These are phyloP conservation scores for Hippocampus zosterae DNA, from an alignment of 2,113 vertebrate genomes.

Conservation along the genomic window DNA sequence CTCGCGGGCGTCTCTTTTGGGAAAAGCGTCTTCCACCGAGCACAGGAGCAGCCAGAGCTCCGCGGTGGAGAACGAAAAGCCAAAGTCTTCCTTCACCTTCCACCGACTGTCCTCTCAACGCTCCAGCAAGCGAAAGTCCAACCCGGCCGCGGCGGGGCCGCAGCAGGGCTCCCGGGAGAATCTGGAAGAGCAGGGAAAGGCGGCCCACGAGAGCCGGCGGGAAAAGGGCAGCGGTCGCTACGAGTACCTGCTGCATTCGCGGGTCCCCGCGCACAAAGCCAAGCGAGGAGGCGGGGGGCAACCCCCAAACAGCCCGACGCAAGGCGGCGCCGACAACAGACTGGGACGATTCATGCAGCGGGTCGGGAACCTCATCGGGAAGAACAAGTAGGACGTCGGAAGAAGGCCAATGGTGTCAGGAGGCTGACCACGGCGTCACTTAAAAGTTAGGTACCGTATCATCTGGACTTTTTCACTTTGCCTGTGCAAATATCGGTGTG, in stretches of 20 bases:
- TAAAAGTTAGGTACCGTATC: not conserved
- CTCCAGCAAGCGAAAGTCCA: slow-evolving; percentile 41
- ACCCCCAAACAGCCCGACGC: slow-evolving; percentile 58
- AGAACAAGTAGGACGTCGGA: slow-evolving; percentile 72
- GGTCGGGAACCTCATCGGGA: slow-evolving; percentile 79
- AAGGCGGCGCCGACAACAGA: slow-evolving; percentile 76
- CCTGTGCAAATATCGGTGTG: not conserved
- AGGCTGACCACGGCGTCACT: not conserved
- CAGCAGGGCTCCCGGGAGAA: slow-evolving; percentile 8
- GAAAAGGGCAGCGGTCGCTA: slow-evolving; percentile 78
- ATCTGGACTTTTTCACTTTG: not conserved
- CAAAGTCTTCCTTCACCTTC: slow-evolving; percentile 19
- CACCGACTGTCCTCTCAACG: slow-evolving; percentile 35
- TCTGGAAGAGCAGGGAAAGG: not conserved
- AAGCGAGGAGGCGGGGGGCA: slow-evolving; percentile 11
- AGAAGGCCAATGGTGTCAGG: not conserved
- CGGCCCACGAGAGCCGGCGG: not conserved
- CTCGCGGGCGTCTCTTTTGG: not conserved
- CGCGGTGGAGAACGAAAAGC: slow-evolving; percentile 23
- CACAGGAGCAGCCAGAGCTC: slow-evolving; percentile 19
- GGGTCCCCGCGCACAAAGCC: slow-evolving; percentile 38
- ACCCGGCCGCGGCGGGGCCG: slow-evolving; percentile 12
- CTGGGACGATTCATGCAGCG: slow-evolving; percentile 87
- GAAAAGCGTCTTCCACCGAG: slow-evolving; percentile 1
- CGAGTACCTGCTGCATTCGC: slow-evolving; percentile 71